Conservation (phyloP, 2,797 vertebrate species). For the Falco concolor region DNA sequence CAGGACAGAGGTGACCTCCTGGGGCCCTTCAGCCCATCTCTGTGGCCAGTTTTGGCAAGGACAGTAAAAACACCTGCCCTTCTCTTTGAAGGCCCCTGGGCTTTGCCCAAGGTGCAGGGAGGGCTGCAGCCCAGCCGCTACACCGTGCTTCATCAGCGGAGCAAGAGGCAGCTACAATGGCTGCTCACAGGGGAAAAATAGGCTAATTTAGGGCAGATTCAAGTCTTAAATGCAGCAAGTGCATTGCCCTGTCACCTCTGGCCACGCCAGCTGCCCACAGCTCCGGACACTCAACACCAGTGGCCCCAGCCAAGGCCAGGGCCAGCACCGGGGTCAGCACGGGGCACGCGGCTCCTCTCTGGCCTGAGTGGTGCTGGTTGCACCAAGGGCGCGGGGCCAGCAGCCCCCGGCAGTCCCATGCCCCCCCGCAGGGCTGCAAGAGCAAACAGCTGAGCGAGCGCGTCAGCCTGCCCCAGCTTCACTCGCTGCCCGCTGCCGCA, state of each 20-base stretch:
- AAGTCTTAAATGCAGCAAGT: not conserved
- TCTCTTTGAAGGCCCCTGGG: not conserved
- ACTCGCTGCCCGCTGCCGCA: no score
- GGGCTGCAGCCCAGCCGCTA: not conserved
- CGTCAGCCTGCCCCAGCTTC: fast-evolving
- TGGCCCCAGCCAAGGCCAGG: fast-evolving
- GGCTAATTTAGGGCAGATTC: not conserved
- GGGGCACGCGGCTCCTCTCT: fast-evolving
- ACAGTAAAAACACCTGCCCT: not conserved
- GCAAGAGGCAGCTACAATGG: fast-evolving
- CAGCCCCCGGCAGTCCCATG: not conserved
- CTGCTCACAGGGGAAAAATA: fast-evolving
- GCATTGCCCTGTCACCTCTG: fast-evolving
- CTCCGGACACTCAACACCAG: fast-evolving
- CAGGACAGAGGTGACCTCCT: not conserved
- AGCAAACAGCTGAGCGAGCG: fast-evolving
- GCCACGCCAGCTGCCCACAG: fast-evolving
- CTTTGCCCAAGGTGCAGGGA: not conserved
- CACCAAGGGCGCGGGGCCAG: fast-evolving
- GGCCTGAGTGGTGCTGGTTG: not conserved
- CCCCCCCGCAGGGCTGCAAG: not conserved
- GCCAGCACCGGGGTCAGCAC: fast-evolving
- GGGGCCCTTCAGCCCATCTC: no score
- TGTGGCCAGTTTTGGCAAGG: not conserved
- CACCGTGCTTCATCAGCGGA: fast-evolving